Evolutionary conservation across 2,797 vertebrate species (phyloP), one percentile per base, ranked within the genome.

Genomic region (Sebastes hubbsi): DNA sequence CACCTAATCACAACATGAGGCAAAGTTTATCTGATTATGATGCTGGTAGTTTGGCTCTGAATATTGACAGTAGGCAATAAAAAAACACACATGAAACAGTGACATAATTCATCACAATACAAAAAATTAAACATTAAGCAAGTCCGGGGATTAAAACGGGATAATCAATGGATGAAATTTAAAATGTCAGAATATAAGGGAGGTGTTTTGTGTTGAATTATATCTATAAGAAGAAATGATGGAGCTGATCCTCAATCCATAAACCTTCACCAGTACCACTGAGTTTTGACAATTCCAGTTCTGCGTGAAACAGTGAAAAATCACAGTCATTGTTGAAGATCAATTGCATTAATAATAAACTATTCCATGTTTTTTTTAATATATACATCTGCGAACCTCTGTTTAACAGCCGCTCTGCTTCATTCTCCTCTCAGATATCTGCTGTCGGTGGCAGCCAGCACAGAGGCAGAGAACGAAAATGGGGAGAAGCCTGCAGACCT

Each of bases 401-500:
- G 8, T 29, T 62, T 60, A 58, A 70, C 49, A 63, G 9, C 2
- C 12, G 12, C 5, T 49, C 36, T 56, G 8, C 32, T 64, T 75
- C 12, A 18, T 72, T 34, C 71, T 38, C 29, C 27, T 5, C 77
- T 52, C 89, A 99, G 98, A 70, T 98, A 98, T 82, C 97, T 99
- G 60, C 91, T 99, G 30, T 94, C 96, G 4, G 93, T 96, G 55
- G 98, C 98, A 69, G 98, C 97, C 56, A 96, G 96, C 89, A 84
- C 88, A 18, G 97, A 96, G 55, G 97, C 93, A 0, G 94, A 96
- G 86, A 99, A 97, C 2, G 94, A 96, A 4, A 96, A 90, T 0
- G 98, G 98, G 1, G 97, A 98, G 78, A 97, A 97, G 80, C 98
- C 98, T 1, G 95, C 90, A 0, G 97, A 99, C 92, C 97, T 99